phyloP scores from a whole-genome alignment of 2,888 invertebrate species.

The Zeuzera pyrina region DNA sequence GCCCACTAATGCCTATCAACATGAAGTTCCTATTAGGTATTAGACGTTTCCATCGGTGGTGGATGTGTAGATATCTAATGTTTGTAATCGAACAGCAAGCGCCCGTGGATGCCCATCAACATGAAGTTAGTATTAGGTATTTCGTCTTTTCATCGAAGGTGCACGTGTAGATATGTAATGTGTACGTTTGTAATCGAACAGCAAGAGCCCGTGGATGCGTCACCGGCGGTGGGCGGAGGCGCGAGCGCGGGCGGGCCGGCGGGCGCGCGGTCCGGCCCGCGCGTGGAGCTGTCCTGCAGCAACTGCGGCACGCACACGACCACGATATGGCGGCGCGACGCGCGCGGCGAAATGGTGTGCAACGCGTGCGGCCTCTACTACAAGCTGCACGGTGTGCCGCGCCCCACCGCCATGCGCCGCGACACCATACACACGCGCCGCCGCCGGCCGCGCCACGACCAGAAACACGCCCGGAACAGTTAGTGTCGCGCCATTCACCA shows the following conservation, averaged over 20 bases:
- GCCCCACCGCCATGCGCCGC: constrained; percentile 95
- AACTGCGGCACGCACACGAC: constrained; percentile 98
- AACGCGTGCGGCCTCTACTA: constrained; percentile 99
- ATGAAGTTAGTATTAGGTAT: too few species aligned
- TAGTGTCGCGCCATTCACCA: constrained; percentile 28
- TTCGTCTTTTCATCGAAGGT: too few species aligned
- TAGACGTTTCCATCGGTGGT: too few species aligned
- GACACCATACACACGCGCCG: constrained; percentile 97
- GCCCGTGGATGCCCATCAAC: too few species aligned
- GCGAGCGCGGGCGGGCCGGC: constrained; percentile 15
- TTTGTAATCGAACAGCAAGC: too few species aligned
- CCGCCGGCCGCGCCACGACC: constrained; percentile 85
- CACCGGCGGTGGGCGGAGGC: constrained; percentile 15
- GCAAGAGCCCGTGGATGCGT: constrained; percentile 29
- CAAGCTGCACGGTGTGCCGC: constrained; percentile 94
- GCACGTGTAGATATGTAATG: too few species aligned
- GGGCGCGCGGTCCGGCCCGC: constrained; percentile 36
- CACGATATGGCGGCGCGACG: constrained; percentile 97
- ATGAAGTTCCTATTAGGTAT: too few species aligned
- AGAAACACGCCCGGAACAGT: constrained; percentile 68
- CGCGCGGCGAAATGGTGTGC: constrained; percentile 98
- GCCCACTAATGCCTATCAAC: too few species aligned
- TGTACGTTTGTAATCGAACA: too few species aligned
- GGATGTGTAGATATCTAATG: too few species aligned
- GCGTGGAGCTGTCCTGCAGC: constrained; percentile 92